Evolutionary conservation across 2,888 invertebrate genomes (phyloP).

Genomic region (Calliopum simillimum): DNA sequence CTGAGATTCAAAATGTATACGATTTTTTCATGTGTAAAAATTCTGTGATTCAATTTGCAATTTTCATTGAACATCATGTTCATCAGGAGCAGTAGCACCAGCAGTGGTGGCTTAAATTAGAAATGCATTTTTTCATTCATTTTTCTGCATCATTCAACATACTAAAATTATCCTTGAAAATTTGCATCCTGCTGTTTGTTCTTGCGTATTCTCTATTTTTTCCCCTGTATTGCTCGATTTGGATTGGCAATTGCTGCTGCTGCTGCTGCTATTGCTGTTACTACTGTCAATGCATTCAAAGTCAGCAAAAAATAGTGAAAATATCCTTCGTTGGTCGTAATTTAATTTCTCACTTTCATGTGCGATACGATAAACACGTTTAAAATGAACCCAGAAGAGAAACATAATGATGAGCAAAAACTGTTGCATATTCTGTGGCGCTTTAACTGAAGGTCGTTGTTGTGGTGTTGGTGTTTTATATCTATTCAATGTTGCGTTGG

Average conservation of each 20-base stretch:
- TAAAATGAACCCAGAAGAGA: too few relatives aligned
- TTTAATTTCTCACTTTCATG: too few relatives aligned
- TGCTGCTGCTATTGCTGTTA: background rate
- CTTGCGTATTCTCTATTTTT: background rate
- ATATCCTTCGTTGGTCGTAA: too few relatives aligned
- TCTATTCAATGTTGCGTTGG: background rate
- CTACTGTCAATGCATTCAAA: too few relatives aligned
- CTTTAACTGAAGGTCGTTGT: conserved; percentile 9
- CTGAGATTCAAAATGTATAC: too few relatives aligned
- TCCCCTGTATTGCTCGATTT: background rate
- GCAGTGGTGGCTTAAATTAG: background rate
- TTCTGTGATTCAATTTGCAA: background rate
- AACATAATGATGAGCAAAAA: conserved; percentile 5
- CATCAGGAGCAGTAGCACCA: background rate
- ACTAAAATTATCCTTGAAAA: conserved; percentile 13
- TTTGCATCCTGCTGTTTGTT: conserved; percentile 9
- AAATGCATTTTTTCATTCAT: background rate
- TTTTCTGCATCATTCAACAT: conserved; percentile 7
- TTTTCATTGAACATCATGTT: background rate
- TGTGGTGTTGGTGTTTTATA: background rate
- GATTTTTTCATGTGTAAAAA: too few relatives aligned
- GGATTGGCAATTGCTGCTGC: background rate
- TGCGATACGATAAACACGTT: too few relatives aligned
- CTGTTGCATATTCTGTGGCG: conserved; percentile 31
- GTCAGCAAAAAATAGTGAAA: too few relatives aligned